Conservation (phyloP, 2,113 vertebrate genomes). For the Bothrops jararaca region DNA sequence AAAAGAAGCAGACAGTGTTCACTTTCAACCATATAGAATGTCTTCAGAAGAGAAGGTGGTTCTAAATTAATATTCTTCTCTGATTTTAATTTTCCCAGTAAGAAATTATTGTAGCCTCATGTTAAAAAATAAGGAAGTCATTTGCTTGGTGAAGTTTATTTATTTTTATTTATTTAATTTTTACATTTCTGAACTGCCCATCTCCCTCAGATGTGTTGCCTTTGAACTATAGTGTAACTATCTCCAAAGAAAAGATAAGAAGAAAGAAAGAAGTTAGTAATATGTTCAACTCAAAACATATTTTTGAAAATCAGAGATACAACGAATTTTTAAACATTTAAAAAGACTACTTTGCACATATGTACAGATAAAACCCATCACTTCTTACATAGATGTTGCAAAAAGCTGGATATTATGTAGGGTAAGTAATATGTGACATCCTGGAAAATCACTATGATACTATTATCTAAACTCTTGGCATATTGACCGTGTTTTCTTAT, state of each 20-base stretch:
- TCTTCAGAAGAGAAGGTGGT: too few species aligned
- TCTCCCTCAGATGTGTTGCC: background rate
- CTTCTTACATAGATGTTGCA: background rate
- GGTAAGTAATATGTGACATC: background rate
- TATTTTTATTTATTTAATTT: too few species aligned
- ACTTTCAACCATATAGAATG: too few species aligned
- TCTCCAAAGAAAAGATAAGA: background rate
- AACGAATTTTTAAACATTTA: background rate
- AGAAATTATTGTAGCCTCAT: too few species aligned
- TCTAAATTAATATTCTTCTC: too few species aligned
- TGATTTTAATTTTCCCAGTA: too few species aligned
- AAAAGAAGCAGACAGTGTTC: background rate
- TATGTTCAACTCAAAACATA: background rate
- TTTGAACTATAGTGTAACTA: background rate
- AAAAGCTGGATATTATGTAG: background rate
- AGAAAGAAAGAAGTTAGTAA: background rate
- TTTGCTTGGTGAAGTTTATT: background rate
- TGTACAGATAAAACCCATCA: background rate
- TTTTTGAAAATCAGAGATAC: background rate
- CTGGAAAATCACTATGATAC: background rate
- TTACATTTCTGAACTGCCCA: too few species aligned
- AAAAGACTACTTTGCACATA: background rate
- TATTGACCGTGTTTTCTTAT: background rate
- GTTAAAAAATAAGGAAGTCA: background rate
- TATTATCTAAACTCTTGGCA: background rate